phyloP scores from a whole-genome alignment of 2,888 invertebrate genomes.

The Drosophila neotestacea region DNA sequence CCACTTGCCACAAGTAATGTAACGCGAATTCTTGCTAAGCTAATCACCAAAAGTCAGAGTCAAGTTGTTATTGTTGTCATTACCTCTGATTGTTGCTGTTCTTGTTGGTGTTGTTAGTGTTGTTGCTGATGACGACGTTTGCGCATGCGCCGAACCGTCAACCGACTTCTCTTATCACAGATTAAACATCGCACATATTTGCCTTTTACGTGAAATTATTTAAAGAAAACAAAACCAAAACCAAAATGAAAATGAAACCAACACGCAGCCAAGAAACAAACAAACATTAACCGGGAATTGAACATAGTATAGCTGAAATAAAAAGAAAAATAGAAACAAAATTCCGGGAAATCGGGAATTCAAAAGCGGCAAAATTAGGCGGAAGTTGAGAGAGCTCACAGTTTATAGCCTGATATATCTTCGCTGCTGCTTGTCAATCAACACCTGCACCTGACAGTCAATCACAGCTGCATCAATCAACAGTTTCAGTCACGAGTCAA shows the following conservation, averaged over 20 bases:
- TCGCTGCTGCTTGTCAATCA: conserved; percentile 48
- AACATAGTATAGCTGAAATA: conserved; percentile 43
- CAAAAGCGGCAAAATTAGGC: conserved; percentile 70
- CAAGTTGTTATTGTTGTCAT: conserved; percentile 37
- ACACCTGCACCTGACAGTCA: conserved; percentile 59
- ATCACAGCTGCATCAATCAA: conserved; percentile 66
- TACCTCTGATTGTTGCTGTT: conserved; percentile 10
- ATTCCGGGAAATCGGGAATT: conserved; percentile 72
- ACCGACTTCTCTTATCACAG: conserved; percentile 63
- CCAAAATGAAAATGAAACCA: conserved; percentile 56
- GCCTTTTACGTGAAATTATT: conserved; percentile 78
- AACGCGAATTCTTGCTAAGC: conserved; percentile 80
- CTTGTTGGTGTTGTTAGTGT: conserved; percentile 11
- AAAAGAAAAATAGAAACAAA: conserved; percentile 54
- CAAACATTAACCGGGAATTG: conserved; percentile 77
- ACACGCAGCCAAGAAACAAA: conserved; percentile 52
- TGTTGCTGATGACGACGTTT: conserved; percentile 50
- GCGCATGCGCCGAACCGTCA: conserved; percentile 61
- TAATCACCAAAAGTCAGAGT: conserved; percentile 73
- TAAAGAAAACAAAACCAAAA: conserved; percentile 71
- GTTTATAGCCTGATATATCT: conserved; percentile 16
- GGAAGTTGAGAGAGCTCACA: conserved; percentile 48
- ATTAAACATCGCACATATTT: conserved; percentile 71
- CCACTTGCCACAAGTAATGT: conserved; percentile 57
- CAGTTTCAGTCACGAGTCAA: conserved; percentile 15